Conservation (phyloP, 2,113 vertebrate species). For the Siniperca knerii region DNA sequence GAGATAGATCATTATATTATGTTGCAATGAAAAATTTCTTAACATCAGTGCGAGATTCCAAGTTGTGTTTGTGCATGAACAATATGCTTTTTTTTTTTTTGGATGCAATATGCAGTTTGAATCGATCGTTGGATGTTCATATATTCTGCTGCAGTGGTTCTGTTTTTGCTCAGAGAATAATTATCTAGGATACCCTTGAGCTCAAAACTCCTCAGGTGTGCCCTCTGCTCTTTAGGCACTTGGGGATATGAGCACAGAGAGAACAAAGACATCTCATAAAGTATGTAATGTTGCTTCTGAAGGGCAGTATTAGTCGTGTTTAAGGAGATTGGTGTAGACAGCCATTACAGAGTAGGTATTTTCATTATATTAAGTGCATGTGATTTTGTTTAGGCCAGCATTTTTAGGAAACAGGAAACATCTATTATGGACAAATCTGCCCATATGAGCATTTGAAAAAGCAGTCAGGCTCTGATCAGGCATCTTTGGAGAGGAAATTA, state of each 20-base stretch:
- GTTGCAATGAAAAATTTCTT: not conserved
- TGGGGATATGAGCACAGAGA: constrained; percentile 31
- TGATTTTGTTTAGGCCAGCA: constrained; percentile 64
- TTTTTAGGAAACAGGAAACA: constrained; percentile 50
- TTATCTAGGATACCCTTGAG: constrained; percentile 41
- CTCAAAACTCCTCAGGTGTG: constrained; percentile 49
- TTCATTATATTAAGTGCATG: constrained; percentile 73
- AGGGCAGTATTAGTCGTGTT: constrained; percentile 46
- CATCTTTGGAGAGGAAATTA: constrained; percentile 48
- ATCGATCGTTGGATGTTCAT: not conserved
- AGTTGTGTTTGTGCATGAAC: constrained; percentile 1
- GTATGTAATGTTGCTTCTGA: constrained; percentile 50
- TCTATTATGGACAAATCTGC: constrained; percentile 33
- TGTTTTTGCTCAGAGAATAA: constrained; percentile 40
- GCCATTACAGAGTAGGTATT: constrained; percentile 43
- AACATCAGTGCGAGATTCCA: too few relatives aligned
- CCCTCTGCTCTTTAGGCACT: constrained; percentile 41
- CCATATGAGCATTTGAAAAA: constrained; percentile 28
- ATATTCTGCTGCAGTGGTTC: not conserved
- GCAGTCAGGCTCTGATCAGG: constrained; percentile 17
- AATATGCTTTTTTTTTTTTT: constrained; percentile 20
- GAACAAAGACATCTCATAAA: constrained; percentile 61
- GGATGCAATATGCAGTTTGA: constrained; percentile 37
- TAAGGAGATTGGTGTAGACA: constrained; percentile 43
- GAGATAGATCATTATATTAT: not conserved